phyloP scores from a whole-genome alignment of 1,140 invertebrate species.

The Pseudomyrmex gracilis region DNA sequence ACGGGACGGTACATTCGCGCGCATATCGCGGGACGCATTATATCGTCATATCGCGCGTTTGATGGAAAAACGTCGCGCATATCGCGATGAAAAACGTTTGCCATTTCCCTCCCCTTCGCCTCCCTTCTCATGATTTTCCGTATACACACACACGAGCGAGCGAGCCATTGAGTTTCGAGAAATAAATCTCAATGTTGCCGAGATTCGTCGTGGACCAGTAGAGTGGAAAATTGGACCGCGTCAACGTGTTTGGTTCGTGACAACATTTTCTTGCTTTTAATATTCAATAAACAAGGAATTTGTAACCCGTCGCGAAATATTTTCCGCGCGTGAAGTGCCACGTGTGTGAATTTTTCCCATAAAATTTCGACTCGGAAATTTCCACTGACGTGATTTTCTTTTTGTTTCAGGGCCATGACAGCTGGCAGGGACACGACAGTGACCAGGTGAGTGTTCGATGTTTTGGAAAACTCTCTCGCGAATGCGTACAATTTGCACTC shows the following conservation, averaged over 20 bases:
- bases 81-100: not conserved
- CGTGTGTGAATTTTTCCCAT: no score
- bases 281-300: constrained; percentile 60
- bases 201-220: constrained; percentile 41
- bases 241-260: constrained; percentile 60
- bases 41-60: not conserved
- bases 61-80: not conserved
- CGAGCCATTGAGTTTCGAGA: constrained; percentile 60
- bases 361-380: no score
- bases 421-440: constrained; percentile 87
- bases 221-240: constrained; percentile 69
- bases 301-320: constrained; percentile 18
- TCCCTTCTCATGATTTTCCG: constrained; percentile 23
- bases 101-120: not conserved
- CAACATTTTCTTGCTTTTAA: constrained; percentile 50
- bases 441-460: constrained; percentile 86
- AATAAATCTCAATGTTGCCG: constrained; percentile 63
- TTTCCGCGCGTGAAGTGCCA: constrained; percentile 10
- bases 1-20: not conserved
- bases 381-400: not conserved
- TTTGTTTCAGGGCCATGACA: constrained; percentile 87
- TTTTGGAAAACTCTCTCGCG: constrained; percentile 37
- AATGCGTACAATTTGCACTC: constrained; percentile 38
- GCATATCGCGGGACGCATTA: not conserved
- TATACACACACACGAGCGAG: constrained; percentile 6